Base-by-base conservation (phyloP, 2,797 vertebrate genomes). In the Mus caroli region DNA sequence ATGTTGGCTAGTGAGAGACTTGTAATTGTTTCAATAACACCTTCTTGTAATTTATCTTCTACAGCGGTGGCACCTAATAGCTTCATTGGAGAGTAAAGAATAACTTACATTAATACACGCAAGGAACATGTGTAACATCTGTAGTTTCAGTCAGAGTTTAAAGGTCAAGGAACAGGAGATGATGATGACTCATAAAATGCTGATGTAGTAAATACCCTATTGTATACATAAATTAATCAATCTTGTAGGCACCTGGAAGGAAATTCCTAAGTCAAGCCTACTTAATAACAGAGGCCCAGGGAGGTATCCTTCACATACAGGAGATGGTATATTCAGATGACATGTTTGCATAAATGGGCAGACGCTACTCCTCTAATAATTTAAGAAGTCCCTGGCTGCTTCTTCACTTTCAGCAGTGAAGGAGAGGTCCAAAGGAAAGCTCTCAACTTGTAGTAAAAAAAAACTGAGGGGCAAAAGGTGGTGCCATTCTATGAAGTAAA, bases 1-100 rank as follows among this genome's bases (percentile, higher is more conserved):
- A 99, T 99, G 97, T 99, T 98, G 54, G 99, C 99, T 87, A 99
- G 97, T 79, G 96, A 98, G 76, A 99, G 98, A 96, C 98, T 98
- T 94, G 98, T 97, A 17, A 99, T 98, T 0, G 99, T 99, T 97
- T 99, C 99, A 14, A 98, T 98, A 71, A 99, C 99, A 40, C 99
- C 99, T 46, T 99, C 99, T 98, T 99, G 99, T 85, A 99, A 98
- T 97, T 99, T 99, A 97, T 99, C 99, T 98, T 99, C 99, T 83
- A 99, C 98, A 15, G 99, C 99, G 93, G 99, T 99, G 90, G 99
- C 99, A 97, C 99, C 99, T 97, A 99, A 97, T 96, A 99, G 98
- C 99, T 99, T 96, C 50, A 79, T 37, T 90, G 56, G 92, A 93
- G 94, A 96, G 88, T 3, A 91, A 50, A 96, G 40, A 95, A 94